Base-by-base conservation (phyloP, 2,113 vertebrate species). In the Neoarius graeffei region DNA sequence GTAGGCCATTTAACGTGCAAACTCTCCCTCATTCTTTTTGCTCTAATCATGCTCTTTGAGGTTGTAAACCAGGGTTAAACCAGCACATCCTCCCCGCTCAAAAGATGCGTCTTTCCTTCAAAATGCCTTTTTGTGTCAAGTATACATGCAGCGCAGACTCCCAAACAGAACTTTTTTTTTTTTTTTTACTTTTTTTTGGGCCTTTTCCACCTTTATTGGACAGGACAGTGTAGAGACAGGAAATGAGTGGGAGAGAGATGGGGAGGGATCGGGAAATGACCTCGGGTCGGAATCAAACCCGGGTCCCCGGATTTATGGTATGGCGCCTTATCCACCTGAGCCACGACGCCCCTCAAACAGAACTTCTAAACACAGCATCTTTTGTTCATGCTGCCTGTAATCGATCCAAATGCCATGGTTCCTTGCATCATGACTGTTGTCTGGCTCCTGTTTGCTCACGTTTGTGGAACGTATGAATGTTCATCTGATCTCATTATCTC, bases 31-130 rank as follows among this genome's bases (percentile, higher is more conserved):
- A 15, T 20, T 23, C 85, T 25, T 66, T 64, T 71, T 73, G 11
- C 14, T 17, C 11, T 50, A 42, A 14, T 15, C 27, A 60, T 66
- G 48, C 15, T 60, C 74, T 73, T 64, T 69, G 14, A 35, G 81
- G 57, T 66, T 84, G 48, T 69, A 83, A 83, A 76, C 67, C 81
- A 60, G 67, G 35, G 80, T 83, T 87, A 76, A 87, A 66, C 50
- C 48, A 77, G 23, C 23, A 79, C 50, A 56, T 59, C 56, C 54
- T 81, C 14, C 77, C 30, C 4, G 14, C 77, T 27, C 76, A 7
- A n/a, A 52, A 79, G 14, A 4, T 52, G 27, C 5, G 54, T 71
- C 27, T 52, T 84, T 56, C 54, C 14, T 56, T 56, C 5, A 56
- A 56, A n/a, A 79, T 79, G 14, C 7, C 50, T n/a, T 48, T 79